Percentiles rank a stretch among this genome's conserved stretches.
phyloP scores from a whole-genome alignment of 2,888 invertebrate genomes.

The Phragmatobia fuliginosa region DNA sequence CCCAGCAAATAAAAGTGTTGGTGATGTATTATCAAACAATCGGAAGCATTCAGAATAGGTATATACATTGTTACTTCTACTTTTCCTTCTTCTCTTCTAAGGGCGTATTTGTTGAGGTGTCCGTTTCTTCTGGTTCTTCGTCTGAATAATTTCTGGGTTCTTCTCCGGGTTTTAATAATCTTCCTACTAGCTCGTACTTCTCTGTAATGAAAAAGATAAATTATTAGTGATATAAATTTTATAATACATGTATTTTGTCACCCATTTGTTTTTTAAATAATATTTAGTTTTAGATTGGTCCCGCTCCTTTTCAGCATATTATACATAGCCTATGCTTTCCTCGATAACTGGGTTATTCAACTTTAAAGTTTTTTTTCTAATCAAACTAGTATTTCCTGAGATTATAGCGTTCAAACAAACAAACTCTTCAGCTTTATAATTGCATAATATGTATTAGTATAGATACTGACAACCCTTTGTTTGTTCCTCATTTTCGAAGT shows the following conservation, averaged over 20 bases:
- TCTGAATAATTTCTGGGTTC: slow-evolving; percentile 96
- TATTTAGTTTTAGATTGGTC: too few relatives aligned
- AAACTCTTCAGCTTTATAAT: too few relatives aligned
- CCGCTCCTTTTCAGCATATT: too few relatives aligned
- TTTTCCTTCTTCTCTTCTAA: slow-evolving; percentile 72
- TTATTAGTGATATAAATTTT: neutral
- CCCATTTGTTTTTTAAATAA: neutral
- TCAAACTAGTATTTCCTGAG: too few relatives aligned
- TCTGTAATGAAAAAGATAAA: slow-evolving; percentile 87
- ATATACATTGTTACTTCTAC: slow-evolving; percentile 49
- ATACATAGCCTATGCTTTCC: too few relatives aligned
- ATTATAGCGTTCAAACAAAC: too few relatives aligned
- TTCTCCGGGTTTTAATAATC: slow-evolving; percentile 96
- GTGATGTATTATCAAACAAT: slow-evolving; percentile 34
- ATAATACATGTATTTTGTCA: neutral
- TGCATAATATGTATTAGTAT: too few relatives aligned
- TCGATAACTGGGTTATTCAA: too few relatives aligned
- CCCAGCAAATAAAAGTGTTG: slow-evolving; percentile 7
- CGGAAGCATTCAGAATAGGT: slow-evolving; percentile 17
- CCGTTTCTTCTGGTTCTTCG: slow-evolving; percentile 90
- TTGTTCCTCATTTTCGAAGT: neutral
- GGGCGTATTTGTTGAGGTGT: slow-evolving; percentile 67
- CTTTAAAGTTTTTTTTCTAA: too few relatives aligned
- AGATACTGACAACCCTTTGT: neutral
- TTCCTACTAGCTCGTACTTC: slow-evolving; percentile 97